Evolutionary conservation across 2,888 invertebrate species (phyloP).

Genomic region (Tenthredo livida): DNA sequence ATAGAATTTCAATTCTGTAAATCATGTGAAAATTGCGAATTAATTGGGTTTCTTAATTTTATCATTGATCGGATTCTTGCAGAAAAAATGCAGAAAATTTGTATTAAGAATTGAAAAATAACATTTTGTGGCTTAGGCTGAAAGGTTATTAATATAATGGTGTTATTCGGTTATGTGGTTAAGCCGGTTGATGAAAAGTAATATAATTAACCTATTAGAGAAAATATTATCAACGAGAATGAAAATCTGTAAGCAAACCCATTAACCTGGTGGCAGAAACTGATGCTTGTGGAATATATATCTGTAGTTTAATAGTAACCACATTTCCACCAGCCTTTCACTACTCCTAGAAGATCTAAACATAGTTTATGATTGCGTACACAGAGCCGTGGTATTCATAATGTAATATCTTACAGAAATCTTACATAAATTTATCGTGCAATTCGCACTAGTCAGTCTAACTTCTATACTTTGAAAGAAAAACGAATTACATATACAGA

Average conservation of each 20-base stretch:
- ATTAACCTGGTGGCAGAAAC: not conserved
- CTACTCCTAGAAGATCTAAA: constrained; percentile 34
- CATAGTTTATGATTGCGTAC: constrained; percentile 34
- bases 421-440: not conserved
- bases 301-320: not conserved
- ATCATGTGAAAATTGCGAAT: too few relatives aligned
- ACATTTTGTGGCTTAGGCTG: not conserved
- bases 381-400: not conserved
- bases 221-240: not conserved
- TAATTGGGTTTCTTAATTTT: too few relatives aligned
- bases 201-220: not conserved
- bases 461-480: not conserved
- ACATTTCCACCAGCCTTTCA: constrained; percentile 37
- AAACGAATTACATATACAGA: not conserved
- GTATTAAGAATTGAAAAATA: too few relatives aligned
- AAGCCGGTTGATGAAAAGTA: not conserved
- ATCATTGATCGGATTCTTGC: too few relatives aligned
- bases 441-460: not conserved
- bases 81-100: too few relatives aligned
- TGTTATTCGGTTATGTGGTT: not conserved
- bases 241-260: not conserved
- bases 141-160: too few relatives aligned
- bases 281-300: not conserved
- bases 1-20: not conserved
- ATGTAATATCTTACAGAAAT: constrained; percentile 7